Evolutionary conservation across 2,888 invertebrate species (phyloP).

Genomic region (Macaria liturata): DNA sequence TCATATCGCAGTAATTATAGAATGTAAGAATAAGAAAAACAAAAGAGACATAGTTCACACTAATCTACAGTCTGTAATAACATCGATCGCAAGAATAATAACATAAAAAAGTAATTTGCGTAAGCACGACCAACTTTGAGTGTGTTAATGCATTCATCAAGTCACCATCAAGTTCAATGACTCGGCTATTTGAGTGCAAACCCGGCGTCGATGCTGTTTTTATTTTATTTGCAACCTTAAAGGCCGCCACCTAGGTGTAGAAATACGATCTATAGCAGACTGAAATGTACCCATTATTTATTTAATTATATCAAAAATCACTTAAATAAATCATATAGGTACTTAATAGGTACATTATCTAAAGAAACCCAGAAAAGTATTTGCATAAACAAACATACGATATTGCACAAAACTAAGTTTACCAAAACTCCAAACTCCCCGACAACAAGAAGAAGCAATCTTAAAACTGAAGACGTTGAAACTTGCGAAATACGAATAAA

Average conservation of each 20-base stretch:
- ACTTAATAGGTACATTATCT: not conserved
- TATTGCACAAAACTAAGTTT: constrained; percentile 27
- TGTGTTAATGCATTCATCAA: constrained; percentile 45
- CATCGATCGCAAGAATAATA: not conserved
- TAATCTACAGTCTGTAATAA: not conserved
- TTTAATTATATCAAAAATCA: too few species aligned
- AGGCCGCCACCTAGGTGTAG: constrained; percentile 27
- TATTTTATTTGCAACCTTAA: constrained; percentile 57
- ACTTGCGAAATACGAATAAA: constrained; percentile 21
- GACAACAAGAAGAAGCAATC: constrained; percentile 14
- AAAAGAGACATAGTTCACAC: too few species aligned
- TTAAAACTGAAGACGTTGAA: constrained; percentile 11
- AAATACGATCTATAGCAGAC: not conserved
- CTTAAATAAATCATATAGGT: too few species aligned
- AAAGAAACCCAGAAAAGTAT: constrained; percentile 7
- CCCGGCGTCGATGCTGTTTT: constrained; percentile 54
- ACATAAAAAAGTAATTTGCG: not conserved
- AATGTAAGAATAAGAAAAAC: too few species aligned
- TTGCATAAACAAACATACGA: constrained; percentile 20
- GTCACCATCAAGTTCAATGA: constrained; percentile 71
- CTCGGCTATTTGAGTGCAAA: constrained; percentile 57
- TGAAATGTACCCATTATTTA: too few species aligned
- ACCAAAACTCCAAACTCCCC: constrained; percentile 16
- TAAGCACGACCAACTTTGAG: constrained; percentile 5
- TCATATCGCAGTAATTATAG: too few species aligned